Evolutionary conservation across 2,888 invertebrate genomes (phyloP).

Genomic region (Dione vanillae): DNA sequence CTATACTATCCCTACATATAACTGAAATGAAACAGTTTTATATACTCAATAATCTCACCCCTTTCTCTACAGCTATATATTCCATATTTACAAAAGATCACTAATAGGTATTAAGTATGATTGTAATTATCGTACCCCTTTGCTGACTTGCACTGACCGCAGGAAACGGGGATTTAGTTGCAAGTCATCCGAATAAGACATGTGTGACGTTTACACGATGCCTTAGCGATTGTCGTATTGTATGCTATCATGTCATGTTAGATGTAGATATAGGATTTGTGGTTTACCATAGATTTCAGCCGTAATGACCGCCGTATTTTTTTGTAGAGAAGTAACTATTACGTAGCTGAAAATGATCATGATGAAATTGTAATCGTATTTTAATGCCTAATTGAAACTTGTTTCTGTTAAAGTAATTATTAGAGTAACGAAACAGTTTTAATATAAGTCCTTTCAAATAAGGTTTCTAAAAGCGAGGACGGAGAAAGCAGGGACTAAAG

Average conservation of each 20-base stretch:
- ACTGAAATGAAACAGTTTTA: neutral
- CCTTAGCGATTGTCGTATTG: neutral
- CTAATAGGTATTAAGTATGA: constrained; percentile 61
- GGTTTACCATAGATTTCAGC: too few relatives aligned
- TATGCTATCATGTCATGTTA: neutral
- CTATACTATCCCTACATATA: neutral
- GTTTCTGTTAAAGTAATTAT: too few relatives aligned
- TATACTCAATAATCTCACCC: constrained; percentile 21
- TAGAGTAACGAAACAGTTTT: too few relatives aligned
- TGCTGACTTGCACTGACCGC: constrained; percentile 64
- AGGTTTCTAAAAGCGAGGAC: too few relatives aligned
- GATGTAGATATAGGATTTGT: too few relatives aligned
- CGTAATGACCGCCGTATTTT: too few relatives aligned
- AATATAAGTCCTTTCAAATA: too few relatives aligned
- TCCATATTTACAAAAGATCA: constrained; percentile 57
- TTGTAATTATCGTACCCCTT: constrained; percentile 52
- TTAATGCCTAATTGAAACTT: too few relatives aligned
- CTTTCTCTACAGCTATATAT: constrained; percentile 18
- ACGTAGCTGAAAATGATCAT: too few relatives aligned
- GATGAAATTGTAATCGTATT: too few relatives aligned
- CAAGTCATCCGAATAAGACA: constrained; percentile 54
- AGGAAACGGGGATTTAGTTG: constrained; percentile 59
- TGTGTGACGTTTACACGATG: constrained; percentile 18
- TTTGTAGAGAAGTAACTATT: too few relatives aligned
- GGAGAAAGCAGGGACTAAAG: too few relatives aligned